phyloP scores from a whole-genome alignment of 1,140 invertebrate species.

The Chironomus striatipennis region DNA sequence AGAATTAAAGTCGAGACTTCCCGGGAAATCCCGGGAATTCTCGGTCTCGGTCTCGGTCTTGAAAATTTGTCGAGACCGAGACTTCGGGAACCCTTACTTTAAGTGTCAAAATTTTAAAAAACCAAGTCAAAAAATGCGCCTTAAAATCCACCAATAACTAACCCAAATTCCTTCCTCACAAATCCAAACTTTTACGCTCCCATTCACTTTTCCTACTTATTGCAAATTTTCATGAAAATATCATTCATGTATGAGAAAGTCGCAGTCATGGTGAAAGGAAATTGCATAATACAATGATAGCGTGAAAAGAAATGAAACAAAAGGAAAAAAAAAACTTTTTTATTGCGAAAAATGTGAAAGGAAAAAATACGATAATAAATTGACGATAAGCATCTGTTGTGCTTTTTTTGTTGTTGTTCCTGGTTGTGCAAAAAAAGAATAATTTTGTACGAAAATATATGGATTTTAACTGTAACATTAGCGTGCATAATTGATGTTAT shows the following conservation, averaged over 20 bases:
- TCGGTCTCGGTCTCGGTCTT: too few relatives aligned
- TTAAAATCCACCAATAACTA: too few relatives aligned
- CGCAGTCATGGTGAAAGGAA: background rate
- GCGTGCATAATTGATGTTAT: slow-evolving; percentile 8
- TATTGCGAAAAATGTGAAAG: slow-evolving; percentile 13
- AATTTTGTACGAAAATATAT: slow-evolving; percentile 3
- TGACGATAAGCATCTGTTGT: slow-evolving; percentile 12
- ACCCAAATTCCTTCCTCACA: too few relatives aligned
- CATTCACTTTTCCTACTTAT: background rate
- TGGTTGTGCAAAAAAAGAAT: background rate
- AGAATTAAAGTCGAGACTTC: too few relatives aligned
- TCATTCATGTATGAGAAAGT: background rate
- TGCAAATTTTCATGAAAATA: background rate
- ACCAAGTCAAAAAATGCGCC: too few relatives aligned
- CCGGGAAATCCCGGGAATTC: too few relatives aligned
- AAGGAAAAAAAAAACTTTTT: background rate
- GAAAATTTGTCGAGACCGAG: too few relatives aligned
- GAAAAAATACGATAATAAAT: slow-evolving; percentile 15
- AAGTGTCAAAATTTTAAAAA: too few relatives aligned
- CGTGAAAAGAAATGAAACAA: slow-evolving; percentile 1
- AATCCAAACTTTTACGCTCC: too few relatives aligned
- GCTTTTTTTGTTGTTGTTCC: background rate
- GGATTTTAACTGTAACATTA: slow-evolving; percentile 2
- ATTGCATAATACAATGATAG: slow-evolving; percentile 13
- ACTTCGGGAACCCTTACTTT: too few relatives aligned